Evolutionary conservation across 2,113 vertebrate species (phyloP), one percentile per base, ranked within the genome.

Genomic region (Motacilla tschutschensis): DNA sequence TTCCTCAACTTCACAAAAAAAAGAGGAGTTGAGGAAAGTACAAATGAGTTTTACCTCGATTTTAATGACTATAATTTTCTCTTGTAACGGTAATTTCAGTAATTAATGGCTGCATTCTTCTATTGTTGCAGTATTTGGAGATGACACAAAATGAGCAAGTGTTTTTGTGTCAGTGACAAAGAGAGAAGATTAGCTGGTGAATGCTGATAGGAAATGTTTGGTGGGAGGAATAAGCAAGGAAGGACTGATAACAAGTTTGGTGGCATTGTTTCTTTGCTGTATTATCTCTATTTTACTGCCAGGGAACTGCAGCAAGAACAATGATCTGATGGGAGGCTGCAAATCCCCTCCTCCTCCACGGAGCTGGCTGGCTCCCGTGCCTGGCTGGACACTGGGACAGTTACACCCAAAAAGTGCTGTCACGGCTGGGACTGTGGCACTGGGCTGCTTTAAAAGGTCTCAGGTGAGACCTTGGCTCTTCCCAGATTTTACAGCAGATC

Each of bases 131-230:
- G 86, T 35, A 85, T 89, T 91, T 93, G 89, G 84, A 87, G 89
- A 95, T 91, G 95, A 92, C 95, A 95, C 17, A 65, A 93, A 95
- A 87, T 31, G 89, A 92, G 92, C 58, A 71, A 88, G 93, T 93
- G 91, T 91, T 95, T 96, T 95, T 95, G 90, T 95, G 93, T 86
- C 93, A 46, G 86, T 76, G 92, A 96, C 94, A 95, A 95, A 95
- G 63, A 76, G 74, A 92, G 91, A 91, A 93, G 87, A 94, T 94
- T 83, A 93, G 88, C 90, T 80, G 57, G 57, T 77, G 90, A 92
- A 88, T 82, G 87, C 81, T 85, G 93, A 89, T 83, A 73, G 87
- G 76, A 85, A 88, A 57, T 41, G 79, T 74, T 91, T 89, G 92
- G 93, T 91, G 87, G 93, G 92, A 92, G 90, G 92, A 90, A 90